Base-by-base conservation (phyloP, 2,113 vertebrate genomes). In the Corythaeola cristata region DNA sequence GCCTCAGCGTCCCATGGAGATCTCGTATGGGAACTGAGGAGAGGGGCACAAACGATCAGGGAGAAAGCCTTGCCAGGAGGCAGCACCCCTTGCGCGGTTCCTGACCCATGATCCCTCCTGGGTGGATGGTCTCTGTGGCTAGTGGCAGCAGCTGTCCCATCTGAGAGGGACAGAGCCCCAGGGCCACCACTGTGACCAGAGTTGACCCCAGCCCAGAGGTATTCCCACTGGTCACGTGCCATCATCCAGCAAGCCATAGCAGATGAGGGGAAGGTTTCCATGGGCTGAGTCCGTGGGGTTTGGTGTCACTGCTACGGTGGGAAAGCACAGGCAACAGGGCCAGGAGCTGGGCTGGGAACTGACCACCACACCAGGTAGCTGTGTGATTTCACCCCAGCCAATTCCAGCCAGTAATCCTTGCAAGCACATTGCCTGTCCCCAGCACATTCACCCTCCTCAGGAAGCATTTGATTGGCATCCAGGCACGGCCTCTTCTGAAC, bases 401-500 rank as follows among this genome's bases (percentile, higher is more conserved):
- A 14, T 60, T 68, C 44, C 84, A 91, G 69, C 21, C 91, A 44
- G 68, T 30, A 64, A 91, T 87, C 69, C 66, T 21, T 16, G 18
- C 44, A 67, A 82, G 39, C 64, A 63, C 56, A 30, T 44, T 7
- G 11, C 55, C 73, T 63, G 68, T 71, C 49, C 81, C 74, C 74
- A 68, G 89, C 69, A 89, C 1, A 0, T 88, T 67, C 81, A 64
- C 53, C 66, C 89, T 95, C 53, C 74, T 95, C 11, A 4, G 87
- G 84, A 93, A 73, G 62, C 60, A 16, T 88, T 45, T 93, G 96
- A 91, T 41, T 89, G 96, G 27, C 96, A 86, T 67, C 79, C 71
- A 80, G 88, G 53, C 81, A 75, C 3, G 0, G 89, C 56, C 81
- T 56, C 53, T 82, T 88, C 96, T 62, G 89, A 93, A 33, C 37